Percentiles rank a stretch among this genome's conserved stretches.
Conservation (phyloP, 2,113 vertebrate species). For the Poecile atricapillus region DNA sequence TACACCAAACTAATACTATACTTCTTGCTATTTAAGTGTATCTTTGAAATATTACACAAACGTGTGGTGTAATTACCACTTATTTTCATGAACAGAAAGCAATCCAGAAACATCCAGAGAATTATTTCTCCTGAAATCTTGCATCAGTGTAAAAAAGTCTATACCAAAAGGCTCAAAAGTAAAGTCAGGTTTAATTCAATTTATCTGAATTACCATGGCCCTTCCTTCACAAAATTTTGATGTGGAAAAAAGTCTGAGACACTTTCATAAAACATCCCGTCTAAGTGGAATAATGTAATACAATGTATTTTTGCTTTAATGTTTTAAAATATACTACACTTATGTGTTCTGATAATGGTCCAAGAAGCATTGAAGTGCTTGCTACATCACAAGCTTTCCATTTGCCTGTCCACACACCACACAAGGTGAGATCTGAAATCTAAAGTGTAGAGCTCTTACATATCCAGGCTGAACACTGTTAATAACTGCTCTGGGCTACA, state of each 20-base stretch:
- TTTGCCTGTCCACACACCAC: fast-evolving
- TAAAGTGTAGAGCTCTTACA: not conserved
- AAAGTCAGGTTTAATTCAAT: not conserved
- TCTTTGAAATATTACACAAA: not conserved
- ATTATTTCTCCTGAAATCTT: not conserved
- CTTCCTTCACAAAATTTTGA: not conserved
- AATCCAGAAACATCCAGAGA: not conserved
- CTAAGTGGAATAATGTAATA: not conserved
- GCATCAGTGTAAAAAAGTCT: not conserved
- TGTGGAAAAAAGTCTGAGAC: not conserved
- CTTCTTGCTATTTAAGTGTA: not conserved
- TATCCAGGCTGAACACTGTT: not conserved
- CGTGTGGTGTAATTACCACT: not conserved
- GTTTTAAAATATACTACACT: not conserved
- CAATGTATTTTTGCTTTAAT: not conserved
- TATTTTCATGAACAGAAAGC: not conserved
- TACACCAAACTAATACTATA: not conserved
- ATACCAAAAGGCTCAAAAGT: not conserved
- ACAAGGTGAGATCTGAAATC: fast-evolving
- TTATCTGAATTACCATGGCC: not conserved
- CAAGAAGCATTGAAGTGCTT: not conserved
- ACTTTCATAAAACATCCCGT: not conserved
- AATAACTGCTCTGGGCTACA: not conserved
- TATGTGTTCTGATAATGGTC: not conserved
- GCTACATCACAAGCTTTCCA: not conserved